Conservation (phyloP, 2,797 vertebrate species). For the Sternarchorhynchus goeldii region DNA sequence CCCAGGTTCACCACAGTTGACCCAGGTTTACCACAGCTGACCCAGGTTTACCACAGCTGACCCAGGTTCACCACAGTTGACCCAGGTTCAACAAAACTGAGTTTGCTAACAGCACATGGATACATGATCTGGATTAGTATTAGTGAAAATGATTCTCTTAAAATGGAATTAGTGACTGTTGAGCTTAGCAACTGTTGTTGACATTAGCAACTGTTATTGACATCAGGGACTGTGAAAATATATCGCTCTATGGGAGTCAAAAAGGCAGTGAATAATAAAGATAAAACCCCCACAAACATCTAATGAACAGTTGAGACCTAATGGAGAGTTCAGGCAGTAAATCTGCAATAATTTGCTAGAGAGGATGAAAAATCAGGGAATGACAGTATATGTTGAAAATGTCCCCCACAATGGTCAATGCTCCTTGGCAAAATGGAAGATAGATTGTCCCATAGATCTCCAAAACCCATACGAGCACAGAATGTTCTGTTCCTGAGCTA, state of each 20-base stretch:
- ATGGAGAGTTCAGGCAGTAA: background rate
- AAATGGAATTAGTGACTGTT: too few species aligned
- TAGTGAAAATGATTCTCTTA: too few species aligned
- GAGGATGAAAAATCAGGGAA: background rate
- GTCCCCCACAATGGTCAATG: background rate
- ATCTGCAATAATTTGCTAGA: background rate
- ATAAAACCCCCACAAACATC: background rate
- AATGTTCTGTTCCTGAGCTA: constrained; percentile 27
- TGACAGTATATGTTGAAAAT: constrained; percentile 14
- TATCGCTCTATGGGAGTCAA: background rate
- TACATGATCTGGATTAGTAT: too few species aligned
- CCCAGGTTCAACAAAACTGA: too few species aligned
- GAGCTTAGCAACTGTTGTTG: too few species aligned
- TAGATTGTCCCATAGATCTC: constrained; percentile 3
- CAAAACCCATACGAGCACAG: constrained; percentile 34
- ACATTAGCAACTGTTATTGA: too few species aligned
- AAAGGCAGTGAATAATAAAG: background rate
- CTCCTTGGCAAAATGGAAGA: constrained; percentile 22
- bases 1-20: too few species aligned
- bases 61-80: too few species aligned
- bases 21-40: too few species aligned
- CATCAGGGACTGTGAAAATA: background rate
- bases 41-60: too few species aligned
- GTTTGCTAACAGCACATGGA: too few species aligned
- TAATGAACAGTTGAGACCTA: background rate